phyloP scores from a whole-genome alignment of 2,113 vertebrate genomes.

The Ciconia maguari region DNA sequence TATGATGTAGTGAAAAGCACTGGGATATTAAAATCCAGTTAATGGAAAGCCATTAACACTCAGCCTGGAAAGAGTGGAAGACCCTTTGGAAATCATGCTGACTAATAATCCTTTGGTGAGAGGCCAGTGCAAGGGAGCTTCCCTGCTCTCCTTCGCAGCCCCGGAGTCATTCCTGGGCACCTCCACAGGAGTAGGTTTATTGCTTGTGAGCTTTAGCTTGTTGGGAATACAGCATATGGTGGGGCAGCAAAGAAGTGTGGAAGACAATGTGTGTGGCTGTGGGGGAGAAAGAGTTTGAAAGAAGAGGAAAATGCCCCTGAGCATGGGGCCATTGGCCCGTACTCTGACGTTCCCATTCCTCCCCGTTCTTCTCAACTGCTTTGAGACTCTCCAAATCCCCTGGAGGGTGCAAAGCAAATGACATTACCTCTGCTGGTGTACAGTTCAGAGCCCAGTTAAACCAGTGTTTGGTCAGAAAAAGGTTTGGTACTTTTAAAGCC shows the following conservation, averaged over 20 bases:
- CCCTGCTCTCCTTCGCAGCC: not conserved
- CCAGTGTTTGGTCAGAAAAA: not conserved
- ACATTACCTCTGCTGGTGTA: not conserved
- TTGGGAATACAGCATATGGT: not conserved
- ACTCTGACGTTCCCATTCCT: not conserved
- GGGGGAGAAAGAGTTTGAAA: not conserved
- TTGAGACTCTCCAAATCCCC: not conserved
- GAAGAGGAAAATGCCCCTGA: not conserved
- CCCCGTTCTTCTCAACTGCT: not conserved
- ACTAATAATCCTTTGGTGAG: not conserved
- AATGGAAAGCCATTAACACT: not conserved
- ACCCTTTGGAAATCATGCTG: not conserved
- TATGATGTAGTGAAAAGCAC: not conserved
- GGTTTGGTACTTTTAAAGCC: not conserved
- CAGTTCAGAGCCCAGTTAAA: not conserved
- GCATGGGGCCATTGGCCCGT: not conserved
- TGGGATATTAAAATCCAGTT: not conserved
- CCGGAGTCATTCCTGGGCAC: not conserved
- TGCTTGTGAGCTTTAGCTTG: not conserved
- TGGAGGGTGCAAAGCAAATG: not conserved
- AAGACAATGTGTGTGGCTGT: not conserved
- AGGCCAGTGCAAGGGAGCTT: not conserved
- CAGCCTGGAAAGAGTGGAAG: not conserved
- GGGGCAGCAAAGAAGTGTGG: not conserved
- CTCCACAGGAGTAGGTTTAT: not conserved